Evolutionary conservation across 2,113 vertebrate species (phyloP).

Genomic region (Dipodomys stephensi): DNA sequence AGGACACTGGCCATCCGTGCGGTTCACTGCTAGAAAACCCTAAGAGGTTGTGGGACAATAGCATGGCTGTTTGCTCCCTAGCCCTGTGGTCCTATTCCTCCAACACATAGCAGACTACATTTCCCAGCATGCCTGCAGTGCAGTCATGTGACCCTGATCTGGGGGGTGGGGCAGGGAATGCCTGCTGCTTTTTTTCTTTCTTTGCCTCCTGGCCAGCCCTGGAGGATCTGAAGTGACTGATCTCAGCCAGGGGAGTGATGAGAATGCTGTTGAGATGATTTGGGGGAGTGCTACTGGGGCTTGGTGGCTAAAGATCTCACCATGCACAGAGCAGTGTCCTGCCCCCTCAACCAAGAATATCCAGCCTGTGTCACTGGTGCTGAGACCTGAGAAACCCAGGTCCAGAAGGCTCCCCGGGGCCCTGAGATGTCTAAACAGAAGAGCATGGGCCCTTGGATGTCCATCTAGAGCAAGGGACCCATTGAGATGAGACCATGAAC

Average conservation of each 20-base stretch:
- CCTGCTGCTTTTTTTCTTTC: background rate
- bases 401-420: background rate
- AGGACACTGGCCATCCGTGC: background rate
- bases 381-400: background rate
- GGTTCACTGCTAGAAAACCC: background rate
- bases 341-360: background rate
- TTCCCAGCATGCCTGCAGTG: background rate
- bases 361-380: background rate
- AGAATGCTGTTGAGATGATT: background rate
- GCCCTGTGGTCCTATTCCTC: background rate
- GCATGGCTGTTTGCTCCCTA: background rate
- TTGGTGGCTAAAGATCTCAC: background rate
- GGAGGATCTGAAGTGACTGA: background rate
- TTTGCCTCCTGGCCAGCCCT: background rate
- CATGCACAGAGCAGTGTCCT: background rate
- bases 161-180: background rate
- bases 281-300: background rate
- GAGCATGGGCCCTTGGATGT: background rate
- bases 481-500: background rate
- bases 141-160: background rate
- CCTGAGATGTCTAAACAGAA: background rate
- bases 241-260: background rate
- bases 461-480: background rate
- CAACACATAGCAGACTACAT: background rate
- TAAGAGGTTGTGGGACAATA: background rate